Conservation (phyloP, 1,140 invertebrate species). For the Phymastichus coffea region DNA sequence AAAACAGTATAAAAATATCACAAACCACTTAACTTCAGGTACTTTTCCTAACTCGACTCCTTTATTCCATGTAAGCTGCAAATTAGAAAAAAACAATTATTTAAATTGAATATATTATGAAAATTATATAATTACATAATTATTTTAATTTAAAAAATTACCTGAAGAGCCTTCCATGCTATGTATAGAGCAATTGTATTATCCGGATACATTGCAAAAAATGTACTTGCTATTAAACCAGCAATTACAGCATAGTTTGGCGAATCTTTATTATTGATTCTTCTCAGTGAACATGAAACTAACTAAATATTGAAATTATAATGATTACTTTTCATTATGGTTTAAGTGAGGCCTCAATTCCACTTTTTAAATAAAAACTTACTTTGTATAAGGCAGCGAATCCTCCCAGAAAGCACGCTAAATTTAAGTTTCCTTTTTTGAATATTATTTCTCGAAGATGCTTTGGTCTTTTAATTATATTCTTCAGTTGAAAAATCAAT, state of each 20-base stretch:
- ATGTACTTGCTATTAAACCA: conserved; percentile 63
- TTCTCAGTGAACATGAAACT: conserved; percentile 62
- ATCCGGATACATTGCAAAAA: conserved; percentile 67
- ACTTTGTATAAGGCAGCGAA: conserved; percentile 67
- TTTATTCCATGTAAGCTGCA: conserved; percentile 64
- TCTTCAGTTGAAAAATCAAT: conserved; percentile 56
- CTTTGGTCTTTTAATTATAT: conserved; percentile 55
- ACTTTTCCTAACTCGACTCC: conserved; percentile 60
- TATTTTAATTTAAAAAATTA: conserved; percentile 40
- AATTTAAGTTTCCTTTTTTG: conserved; percentile 59
- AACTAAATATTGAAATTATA: conserved; percentile 48
- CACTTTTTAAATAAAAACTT: conserved; percentile 27
- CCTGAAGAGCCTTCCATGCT: conserved; percentile 72
- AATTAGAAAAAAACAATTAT: conserved; percentile 28
- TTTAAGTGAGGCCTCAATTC: neutral
- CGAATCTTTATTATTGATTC: conserved; percentile 60
- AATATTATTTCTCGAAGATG: conserved; percentile 58
- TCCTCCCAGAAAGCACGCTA: conserved; percentile 65
- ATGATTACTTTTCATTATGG: conserved; percentile 3
- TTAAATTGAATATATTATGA: neutral
- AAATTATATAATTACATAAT: too few relatives aligned
- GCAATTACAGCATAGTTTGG: conserved; percentile 64
- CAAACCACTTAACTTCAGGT: conserved; percentile 64
- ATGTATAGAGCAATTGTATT: conserved; percentile 70
- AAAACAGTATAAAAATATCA: conserved; percentile 72